Conservation (phyloP, 23 tunicate genomes). For the Halocynthia roretzi region DNA sequence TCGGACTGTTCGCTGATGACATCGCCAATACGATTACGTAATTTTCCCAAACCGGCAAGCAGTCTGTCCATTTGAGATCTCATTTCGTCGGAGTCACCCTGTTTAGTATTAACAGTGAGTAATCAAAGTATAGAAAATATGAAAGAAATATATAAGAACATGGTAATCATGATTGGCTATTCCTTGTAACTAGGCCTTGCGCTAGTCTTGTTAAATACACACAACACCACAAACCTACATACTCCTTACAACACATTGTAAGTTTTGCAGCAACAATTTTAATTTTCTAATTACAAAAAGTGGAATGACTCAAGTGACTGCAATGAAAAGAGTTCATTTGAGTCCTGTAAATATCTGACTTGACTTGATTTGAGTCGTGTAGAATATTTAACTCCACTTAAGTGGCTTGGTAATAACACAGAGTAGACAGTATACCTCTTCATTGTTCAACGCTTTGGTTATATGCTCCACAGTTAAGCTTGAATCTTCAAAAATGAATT, state of each 20-base stretch:
- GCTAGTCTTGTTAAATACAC: too few species aligned
- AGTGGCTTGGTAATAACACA: background rate
- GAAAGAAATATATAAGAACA: background rate
- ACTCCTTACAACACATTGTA: too few species aligned
- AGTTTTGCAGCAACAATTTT: too few species aligned
- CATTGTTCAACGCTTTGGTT: conserved; percentile 69
- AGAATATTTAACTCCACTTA: too few species aligned
- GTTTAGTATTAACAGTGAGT: background rate
- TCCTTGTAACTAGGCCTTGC: too few species aligned
- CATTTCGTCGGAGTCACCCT: conserved; percentile 69
- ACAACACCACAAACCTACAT: too few species aligned
- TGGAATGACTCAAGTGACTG: too few species aligned
- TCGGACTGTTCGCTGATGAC: conserved; percentile 81
- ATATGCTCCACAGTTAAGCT: conserved; percentile 61
- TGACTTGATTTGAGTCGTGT: background rate
- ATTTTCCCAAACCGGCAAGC: conserved; percentile 34
- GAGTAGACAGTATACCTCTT: conserved; percentile 30
- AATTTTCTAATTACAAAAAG: too few species aligned
- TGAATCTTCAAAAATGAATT: conserved; percentile 62
- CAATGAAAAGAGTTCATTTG: too few species aligned
- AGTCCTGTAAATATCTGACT: background rate
- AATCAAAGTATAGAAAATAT: background rate
- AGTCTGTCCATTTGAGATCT: conserved; percentile 49
- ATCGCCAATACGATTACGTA: conserved; percentile 50
- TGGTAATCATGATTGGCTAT: background rate